Conservation (phyloP, 2,888 invertebrate genomes). For the Elegia similella region DNA sequence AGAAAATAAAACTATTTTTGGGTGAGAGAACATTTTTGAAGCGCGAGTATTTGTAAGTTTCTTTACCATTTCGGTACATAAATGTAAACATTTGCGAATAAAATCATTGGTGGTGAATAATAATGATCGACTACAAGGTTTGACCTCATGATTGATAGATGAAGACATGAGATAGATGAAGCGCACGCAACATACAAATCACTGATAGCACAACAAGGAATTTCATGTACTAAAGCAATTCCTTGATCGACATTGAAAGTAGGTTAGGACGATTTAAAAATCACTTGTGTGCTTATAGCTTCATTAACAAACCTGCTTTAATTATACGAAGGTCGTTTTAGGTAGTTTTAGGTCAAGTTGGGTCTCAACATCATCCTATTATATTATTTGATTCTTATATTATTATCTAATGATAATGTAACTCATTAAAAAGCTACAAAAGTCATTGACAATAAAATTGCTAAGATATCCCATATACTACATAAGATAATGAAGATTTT, state of each 20-base stretch:
- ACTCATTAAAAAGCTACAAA: conserved; percentile 19
- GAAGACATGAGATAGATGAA: background rate
- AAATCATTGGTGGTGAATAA: background rate
- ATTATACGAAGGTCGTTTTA: conserved; percentile 37
- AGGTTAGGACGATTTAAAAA: conserved; percentile 31
- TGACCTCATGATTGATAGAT: background rate
- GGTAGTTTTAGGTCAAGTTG: conserved; percentile 41
- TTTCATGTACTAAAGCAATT: conserved; percentile 25
- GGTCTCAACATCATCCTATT: conserved; percentile 30
- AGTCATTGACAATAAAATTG: conserved; percentile 16
- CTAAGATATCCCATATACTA: conserved; percentile 5
- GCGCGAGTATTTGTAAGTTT: background rate
- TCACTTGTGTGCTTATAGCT: conserved; percentile 30
- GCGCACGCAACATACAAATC: conserved; percentile 1
- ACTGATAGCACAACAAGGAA: background rate
- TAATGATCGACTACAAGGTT: background rate
- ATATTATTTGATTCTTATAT: conserved; percentile 39
- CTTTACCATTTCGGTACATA: background rate
- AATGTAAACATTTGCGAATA: background rate
- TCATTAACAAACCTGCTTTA: conserved; percentile 40
- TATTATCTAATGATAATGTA: conserved; percentile 36
- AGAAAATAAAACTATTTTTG: conserved; percentile 1
- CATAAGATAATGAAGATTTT: conserved; percentile 10
- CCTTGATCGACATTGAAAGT: conserved; percentile 29
- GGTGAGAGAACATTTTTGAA: background rate